These are phyloP conservation scores for Platyscapa corneri DNA, from an alignment of 1,140 invertebrate species.

Conservation along the genomic window DNA sequence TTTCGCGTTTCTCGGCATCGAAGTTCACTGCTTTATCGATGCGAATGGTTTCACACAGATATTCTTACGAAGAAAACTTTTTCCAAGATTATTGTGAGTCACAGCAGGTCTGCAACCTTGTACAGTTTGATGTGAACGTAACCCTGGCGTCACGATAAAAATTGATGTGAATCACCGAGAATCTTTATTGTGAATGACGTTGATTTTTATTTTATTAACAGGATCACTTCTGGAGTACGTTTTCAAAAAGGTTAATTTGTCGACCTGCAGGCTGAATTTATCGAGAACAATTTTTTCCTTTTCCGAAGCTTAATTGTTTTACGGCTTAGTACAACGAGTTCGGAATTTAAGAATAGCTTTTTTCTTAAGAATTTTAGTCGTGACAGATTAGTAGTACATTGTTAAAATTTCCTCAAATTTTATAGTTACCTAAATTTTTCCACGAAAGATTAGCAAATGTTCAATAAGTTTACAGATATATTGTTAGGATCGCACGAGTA, in stretches of 20 bases:
- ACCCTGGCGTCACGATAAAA: neutral
- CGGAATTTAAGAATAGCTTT: no score
- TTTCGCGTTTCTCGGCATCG: neutral
- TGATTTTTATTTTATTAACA: neutral
- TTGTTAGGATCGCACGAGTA: no score
- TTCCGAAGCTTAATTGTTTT: no score
- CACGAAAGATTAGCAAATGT: neutral
- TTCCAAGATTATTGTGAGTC: neutral
- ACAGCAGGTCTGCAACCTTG: neutral
- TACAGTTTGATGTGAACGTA: neutral
- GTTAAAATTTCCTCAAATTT: no score
- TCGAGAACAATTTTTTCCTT: no score
- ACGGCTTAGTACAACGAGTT: no score
- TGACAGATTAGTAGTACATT: no score
- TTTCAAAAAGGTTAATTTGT: neutral
- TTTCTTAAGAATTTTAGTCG: no score
- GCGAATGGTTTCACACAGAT: neutral
- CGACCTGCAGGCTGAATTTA: neutral
- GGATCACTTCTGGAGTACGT: neutral
- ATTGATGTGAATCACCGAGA: neutral
- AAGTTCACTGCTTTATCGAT: neutral
- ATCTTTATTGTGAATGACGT: neutral
- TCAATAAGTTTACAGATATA: no score
- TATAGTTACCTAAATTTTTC: neutral
- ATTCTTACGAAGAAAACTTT: neutral